Conservation (phyloP, 2,888 invertebrate species). For the Agrotis ipsilon region DNA sequence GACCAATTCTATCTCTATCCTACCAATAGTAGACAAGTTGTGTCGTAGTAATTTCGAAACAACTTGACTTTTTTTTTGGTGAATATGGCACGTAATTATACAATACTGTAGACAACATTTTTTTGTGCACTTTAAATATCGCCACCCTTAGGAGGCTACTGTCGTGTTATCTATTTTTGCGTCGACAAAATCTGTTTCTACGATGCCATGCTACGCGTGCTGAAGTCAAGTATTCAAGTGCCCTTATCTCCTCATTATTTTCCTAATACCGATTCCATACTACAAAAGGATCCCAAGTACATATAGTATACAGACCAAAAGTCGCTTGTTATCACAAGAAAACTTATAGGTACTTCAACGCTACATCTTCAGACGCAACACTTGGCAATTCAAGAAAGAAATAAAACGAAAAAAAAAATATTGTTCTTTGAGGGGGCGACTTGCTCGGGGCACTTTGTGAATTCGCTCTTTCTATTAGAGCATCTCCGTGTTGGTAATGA, state of each 20-base stretch:
- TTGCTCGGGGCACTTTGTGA: slow-evolving; percentile 61
- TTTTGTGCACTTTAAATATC: too few relatives aligned
- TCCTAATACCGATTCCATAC: neutral
- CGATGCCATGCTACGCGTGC: too few relatives aligned
- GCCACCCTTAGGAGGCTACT: too few relatives aligned
- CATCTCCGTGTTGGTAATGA: slow-evolving; percentile 66
- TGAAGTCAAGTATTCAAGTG: neutral
- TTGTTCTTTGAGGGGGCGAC: slow-evolving; percentile 59
- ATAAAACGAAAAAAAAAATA: slow-evolving; percentile 52
- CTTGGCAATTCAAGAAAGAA: slow-evolving; percentile 51
- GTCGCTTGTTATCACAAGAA: slow-evolving; percentile 36
- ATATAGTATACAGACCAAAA: slow-evolving; percentile 17
- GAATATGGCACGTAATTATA: too few relatives aligned
- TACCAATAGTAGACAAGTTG: too few relatives aligned
- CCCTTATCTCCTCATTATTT: slow-evolving; percentile 19
- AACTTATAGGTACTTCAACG: slow-evolving; percentile 41
- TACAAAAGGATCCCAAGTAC: neutral
- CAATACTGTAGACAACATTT: too few relatives aligned
- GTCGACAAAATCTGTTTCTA: neutral
- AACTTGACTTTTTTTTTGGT: too few relatives aligned
- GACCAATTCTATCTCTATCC: too few relatives aligned
- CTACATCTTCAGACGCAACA: slow-evolving; percentile 36
- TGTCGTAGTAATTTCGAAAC: too few relatives aligned
- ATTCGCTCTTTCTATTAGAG: slow-evolving; percentile 61
- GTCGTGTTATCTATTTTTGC: too few relatives aligned